Evolutionary conservation across 2,113 vertebrate species (phyloP), one percentile per base, ranked within the genome.

Genomic region (Rousettus leschenaultii): DNA sequence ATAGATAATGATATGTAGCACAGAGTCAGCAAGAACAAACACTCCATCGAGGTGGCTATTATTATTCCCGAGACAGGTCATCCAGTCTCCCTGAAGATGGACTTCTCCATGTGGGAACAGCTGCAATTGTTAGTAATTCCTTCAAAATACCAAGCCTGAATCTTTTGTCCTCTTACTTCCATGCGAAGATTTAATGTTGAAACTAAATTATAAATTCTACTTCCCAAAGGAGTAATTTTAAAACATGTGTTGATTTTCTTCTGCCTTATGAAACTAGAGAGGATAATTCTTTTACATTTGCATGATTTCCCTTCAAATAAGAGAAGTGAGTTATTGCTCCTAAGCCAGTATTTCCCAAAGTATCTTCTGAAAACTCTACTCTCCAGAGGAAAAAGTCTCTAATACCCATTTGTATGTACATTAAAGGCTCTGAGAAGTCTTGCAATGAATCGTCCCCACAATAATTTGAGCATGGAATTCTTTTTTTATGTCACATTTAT

Each of bases 391-490:
- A 16, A 24, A 57, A 59, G 26, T 45, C 63, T 85, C 74, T 86
- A 55, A 15, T 33, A 33, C 6, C 70, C 9, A 15, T 13, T 77
- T 2, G 0, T 13, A 73, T 2, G 0, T 21, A 40, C 71, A 48
- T 33, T n/a, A 43, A 93, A 70, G 70, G 57, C 65, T 43, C 86
- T 61, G 79, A 95, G 79, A 86, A 89, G 40, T 55, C 84, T 79
- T 53, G 33, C n/a, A 84, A 35, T 51, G 75, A 86, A 74, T 57
- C 30, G 33, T 40, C 35, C 55, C 33, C 65, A 77, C 57, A 63
- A 70, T 55, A 65, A 79, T 38, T 21, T 55, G 16, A 78, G 12
- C 63, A 48, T 28, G 51, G 59, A 51, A 59, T 71, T 13, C 35
- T 91, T 61, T 48, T n/a, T 22, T 55, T 24, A 40, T 30, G 48